Percentiles rank a stretch among this genome's conserved stretches.
phyloP scores from a whole-genome alignment of 2,888 invertebrate species.

The Apodemia duryi region DNA sequence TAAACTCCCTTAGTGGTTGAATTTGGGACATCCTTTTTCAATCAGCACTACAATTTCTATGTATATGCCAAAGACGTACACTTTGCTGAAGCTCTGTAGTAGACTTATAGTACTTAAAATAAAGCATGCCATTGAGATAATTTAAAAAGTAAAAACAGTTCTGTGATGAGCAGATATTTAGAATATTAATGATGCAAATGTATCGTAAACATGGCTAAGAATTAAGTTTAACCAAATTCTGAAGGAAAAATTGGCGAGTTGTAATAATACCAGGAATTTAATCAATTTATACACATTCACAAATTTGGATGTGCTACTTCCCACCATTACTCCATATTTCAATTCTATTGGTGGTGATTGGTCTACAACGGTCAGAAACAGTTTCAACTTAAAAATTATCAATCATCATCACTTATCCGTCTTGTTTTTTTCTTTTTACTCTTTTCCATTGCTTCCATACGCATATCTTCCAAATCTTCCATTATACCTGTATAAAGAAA shows the following conservation, averaged over 20 bases:
- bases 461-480: conserved; percentile 96
- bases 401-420: conserved; percentile 61
- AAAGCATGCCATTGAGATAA: no score
- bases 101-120: no score
- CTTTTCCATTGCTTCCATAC: conserved; percentile 89
- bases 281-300: background rate
- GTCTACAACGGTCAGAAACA: background rate
- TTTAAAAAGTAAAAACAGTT: no score
- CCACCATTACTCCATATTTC: background rate
- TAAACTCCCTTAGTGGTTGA: no score
- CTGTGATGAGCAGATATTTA: no score
- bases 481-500: conserved; percentile 81
- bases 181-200: no score
- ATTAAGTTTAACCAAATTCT: background rate
- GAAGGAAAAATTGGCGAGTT: background rate
- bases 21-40: no score
- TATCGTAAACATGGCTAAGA: background rate
- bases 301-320: background rate
- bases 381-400: background rate
- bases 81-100: no score
- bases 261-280: background rate
- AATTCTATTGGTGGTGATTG: conserved; percentile 8
- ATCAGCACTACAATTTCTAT: no score
- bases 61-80: no score
- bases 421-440: conserved; percentile 81